phyloP scores from a whole-genome alignment of 2,888 invertebrate genomes.

The Synergus japonicus region DNA sequence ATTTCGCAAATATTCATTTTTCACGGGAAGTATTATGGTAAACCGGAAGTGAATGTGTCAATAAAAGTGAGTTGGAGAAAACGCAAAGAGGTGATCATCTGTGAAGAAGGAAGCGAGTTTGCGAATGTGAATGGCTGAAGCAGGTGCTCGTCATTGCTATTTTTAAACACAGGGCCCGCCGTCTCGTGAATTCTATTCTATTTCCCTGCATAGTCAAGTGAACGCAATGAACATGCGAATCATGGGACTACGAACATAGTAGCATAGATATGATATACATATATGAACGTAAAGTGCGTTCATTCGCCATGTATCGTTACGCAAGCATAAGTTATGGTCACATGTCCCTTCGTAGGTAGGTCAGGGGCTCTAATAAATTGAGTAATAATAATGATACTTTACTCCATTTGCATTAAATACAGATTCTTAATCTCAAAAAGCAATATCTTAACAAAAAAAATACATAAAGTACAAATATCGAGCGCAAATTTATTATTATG shows the following conservation, averaged over 20 bases:
- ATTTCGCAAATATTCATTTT: neutral
- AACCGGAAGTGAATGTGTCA: neutral
- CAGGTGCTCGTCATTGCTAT: constrained; percentile 74
- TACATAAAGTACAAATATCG: too few species aligned
- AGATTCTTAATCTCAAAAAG: too few species aligned
- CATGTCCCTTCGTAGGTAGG: constrained; percentile 4
- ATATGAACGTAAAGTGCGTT: constrained; percentile 1
- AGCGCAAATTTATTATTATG: too few species aligned
- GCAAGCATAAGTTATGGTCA: constrained; percentile 5
- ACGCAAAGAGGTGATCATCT: constrained; percentile 10
- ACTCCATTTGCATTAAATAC: too few species aligned
- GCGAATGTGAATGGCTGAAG: constrained; percentile 69
- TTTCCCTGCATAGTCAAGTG: constrained; percentile 58
- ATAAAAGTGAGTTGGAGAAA: neutral
- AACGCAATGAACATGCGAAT: constrained; percentile 51
- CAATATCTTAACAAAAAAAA: too few species aligned
- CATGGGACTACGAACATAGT: constrained; percentile 49
- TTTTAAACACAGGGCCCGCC: constrained; percentile 64
- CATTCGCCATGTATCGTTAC: neutral
- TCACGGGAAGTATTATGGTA: neutral
- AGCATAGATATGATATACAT: constrained; percentile 24
- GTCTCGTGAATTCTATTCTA: constrained; percentile 57
- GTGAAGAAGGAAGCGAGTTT: constrained; percentile 52
- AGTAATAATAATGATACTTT: neutral
- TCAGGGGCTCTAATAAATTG: neutral